Percentiles rank a stretch among this genome's conserved stretches.
These are phyloP conservation scores for Brotula barbata DNA, from an alignment of 2,797 vertebrate genomes.

Conservation along the genomic window DNA sequence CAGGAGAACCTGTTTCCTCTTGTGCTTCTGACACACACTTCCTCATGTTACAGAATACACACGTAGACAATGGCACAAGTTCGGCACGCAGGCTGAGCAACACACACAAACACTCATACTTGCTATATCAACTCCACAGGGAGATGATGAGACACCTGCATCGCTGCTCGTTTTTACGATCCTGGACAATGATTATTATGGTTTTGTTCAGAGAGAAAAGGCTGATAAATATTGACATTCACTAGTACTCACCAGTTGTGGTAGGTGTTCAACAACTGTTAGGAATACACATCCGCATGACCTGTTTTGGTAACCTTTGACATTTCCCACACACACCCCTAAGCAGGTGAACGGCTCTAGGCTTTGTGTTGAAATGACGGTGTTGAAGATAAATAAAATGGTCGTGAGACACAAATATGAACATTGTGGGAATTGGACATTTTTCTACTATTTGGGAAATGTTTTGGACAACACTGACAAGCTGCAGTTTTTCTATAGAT, in stretches of 20 bases:
- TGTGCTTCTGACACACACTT: constrained; percentile 41
- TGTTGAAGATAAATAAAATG: not conserved
- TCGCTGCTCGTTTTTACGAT: constrained; percentile 5
- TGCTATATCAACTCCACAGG: constrained; percentile 19
- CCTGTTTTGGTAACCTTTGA: constrained; percentile 60
- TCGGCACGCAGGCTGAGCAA: constrained; percentile 21
- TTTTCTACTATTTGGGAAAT: no score
- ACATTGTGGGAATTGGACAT: not conserved
- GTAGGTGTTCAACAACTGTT: constrained; percentile 34
- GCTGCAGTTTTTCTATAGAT: not conserved
- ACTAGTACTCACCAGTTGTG: no score
- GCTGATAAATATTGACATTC: constrained; percentile 24
- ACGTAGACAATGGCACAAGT: constrained; percentile 59
- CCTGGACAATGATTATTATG: constrained; percentile 2
- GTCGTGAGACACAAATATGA: no score
- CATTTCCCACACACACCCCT: constrained; percentile 18
- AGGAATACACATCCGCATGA: constrained; percentile 21
- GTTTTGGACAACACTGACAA: not conserved
- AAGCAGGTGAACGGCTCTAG: constrained; percentile 40
- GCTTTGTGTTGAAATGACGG: constrained; percentile 1
- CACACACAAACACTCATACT: constrained; percentile 23
- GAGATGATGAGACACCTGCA: constrained; percentile 54
- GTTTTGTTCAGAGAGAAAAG: constrained; percentile 4
- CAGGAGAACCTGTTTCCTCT: constrained; percentile 72
- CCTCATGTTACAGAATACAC: constrained; percentile 75